A percentile compares a stretch with the other conserved stretches of the same genome.
Conservation (phyloP, 2,113 vertebrate species). For the Puntigrus tetrazona region DNA sequence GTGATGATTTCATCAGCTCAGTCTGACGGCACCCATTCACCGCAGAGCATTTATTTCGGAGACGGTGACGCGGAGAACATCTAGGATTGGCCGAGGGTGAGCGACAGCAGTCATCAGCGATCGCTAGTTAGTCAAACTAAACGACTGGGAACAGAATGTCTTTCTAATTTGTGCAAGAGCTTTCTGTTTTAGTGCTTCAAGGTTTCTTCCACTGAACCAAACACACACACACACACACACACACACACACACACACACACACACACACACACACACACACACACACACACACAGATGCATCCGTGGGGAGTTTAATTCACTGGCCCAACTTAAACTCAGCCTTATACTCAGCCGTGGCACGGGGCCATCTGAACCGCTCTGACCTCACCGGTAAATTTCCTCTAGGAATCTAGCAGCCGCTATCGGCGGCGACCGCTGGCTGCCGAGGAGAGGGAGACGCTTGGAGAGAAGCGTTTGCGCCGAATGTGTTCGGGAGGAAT, state of each 20-base stretch:
- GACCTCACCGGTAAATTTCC: conserved; percentile 73
- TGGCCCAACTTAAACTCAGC: conserved; percentile 44
- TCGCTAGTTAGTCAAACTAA: not conserved
- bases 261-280: not conserved
- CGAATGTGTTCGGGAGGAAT: conserved; percentile 53
- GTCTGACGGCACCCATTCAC: no score
- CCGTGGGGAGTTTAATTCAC: conserved; percentile 50
- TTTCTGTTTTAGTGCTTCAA: not conserved
- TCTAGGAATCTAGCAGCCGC: conserved; percentile 62
- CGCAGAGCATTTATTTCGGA: no score
- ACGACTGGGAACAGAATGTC: not conserved
- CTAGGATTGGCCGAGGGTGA: not conserved
- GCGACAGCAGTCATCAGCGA: not conserved
- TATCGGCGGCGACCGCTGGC: not conserved
- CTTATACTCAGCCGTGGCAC: conserved; percentile 49
- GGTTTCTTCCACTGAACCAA: not conserved
- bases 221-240: not conserved
- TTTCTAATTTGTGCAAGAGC: not conserved
- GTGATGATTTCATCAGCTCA: no score
- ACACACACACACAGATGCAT: not conserved
- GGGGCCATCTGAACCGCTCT: conserved; percentile 52
- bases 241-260: not conserved
- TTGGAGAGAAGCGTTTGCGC: not conserved
- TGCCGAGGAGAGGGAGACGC: conserved; percentile 7
- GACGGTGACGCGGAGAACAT: no score